Evolutionary conservation across 2,888 invertebrate species (phyloP).

Genomic region (Drosophila villosipedis): DNA sequence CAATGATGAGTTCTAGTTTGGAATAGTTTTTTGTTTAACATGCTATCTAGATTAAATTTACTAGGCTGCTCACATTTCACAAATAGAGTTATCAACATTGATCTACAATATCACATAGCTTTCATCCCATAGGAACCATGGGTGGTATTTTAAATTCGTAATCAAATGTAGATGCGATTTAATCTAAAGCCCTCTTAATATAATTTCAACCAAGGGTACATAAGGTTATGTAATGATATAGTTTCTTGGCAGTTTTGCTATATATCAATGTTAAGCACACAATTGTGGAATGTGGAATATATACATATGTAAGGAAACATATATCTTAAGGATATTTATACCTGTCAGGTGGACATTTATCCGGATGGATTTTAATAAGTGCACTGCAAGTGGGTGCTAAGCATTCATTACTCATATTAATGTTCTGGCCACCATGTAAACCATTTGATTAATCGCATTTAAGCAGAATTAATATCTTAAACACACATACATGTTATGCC

Average conservation of each 20-base stretch:
- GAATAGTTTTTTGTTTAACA: neutral
- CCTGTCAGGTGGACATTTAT: conserved; percentile 4
- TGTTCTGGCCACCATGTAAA: conserved; percentile 19
- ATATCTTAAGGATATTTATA: neutral
- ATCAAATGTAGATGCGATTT: neutral
- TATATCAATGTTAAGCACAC: neutral
- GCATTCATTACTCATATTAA: conserved; percentile 44
- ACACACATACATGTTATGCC: conserved; percentile 24
- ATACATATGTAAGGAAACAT: neutral
- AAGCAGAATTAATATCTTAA: conserved; percentile 72
- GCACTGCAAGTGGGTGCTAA: neutral
- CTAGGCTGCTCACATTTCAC: neutral
- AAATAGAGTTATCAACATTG: neutral
- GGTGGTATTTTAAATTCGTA: neutral
- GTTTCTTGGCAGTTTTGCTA: neutral
- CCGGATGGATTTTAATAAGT: conserved; percentile 7
- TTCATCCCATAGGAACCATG: neutral
- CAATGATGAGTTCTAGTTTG: too few species aligned
- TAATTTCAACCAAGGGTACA: neutral
- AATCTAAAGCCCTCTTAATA: neutral
- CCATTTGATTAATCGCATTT: conserved; percentile 71
- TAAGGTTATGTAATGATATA: neutral
- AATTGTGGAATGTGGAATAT: neutral
- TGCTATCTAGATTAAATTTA: neutral
- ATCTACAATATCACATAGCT: neutral